Base-by-base conservation (phyloP, 1,140 invertebrate species). In the Dermatophagoides farinae region DNA sequence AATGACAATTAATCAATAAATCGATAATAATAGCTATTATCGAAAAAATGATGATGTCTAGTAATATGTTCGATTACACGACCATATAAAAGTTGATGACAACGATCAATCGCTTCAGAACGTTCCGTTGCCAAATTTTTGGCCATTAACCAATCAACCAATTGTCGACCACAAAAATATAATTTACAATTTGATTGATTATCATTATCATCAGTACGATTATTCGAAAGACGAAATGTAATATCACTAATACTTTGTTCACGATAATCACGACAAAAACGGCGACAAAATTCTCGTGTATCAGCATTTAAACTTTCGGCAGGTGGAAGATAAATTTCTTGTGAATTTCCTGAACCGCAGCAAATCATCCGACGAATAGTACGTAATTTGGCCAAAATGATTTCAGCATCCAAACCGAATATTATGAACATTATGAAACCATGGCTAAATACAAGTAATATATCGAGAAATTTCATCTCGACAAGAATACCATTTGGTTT, bases 381-480 rank as follows among this genome's bases (percentile, higher is more conserved):
- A 9, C 81, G 66, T 1, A 82, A 64, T 0, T 84, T 83, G 53
- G 80, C 71, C 9, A 85, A 68, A 6, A 88, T 75, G 60, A 83
- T 78, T 63, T 80, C 80, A 8, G 81, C 80, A 70, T 91, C 84
- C 31, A 89, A 70, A 18, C 77, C 78, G 73, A 95, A 95, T 11
- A 92, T 79, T 10, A 82, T 79, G 66, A 91, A 82, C 23, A 85
- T 79, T 62, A 90, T 79, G 43, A 88, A 72, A 41, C 83, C 85
- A 73, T 93, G 88, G 1, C 89, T 88, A 72, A 86, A 88, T 68
- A 85, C 87, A 0, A 91, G 75, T 40, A 85, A 83, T 18, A 84
- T 81, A 71, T 95, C 88, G 31, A 97, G 72, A 71, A 92, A 95
- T 65, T 86, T 81, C 22, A 96, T 73, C 73, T 93, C 88, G 0